Base-by-base conservation (phyloP, 2,888 invertebrate species). In the Trissolcus japonicus region DNA sequence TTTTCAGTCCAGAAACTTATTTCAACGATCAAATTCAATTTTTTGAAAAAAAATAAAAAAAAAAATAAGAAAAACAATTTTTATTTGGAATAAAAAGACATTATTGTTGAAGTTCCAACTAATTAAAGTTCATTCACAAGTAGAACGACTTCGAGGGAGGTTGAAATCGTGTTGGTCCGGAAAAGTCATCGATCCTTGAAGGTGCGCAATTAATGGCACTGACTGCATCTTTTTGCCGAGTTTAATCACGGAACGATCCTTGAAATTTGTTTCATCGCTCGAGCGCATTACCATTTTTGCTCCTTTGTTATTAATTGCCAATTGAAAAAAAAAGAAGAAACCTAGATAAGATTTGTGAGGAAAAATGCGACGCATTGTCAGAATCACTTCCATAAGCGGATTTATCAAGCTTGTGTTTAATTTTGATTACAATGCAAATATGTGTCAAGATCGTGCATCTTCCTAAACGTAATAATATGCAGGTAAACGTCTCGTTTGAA, bases 151-250 rank as follows among this genome's bases (percentile, higher is more conserved):
- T 69, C 72, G 46, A 29, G 21, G 61, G 65, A 48, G 35, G 50
- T 65, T 3, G 9, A 35, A 50, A 21, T 55, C 61, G 79, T 71
- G 56, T 61, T 75, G 76, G 78, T 71, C 76, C 78, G 76, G 79
- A 80, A 80, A 80, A 80, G 76, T 80, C 75, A 46, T 57, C 68
- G 78, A 80, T 80, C 80, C 80, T 81, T 80, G 80, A 79, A 81
- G 75, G 78, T 57, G n/a, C 48, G 71, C 71, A 66, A 62, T 69
- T 78, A 74, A 40, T 16, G 61, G 66, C 74, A 62, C 69, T 60
- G 65, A 65, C 65, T 48, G 55, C 6, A 43, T 69, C 60, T 78
- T 77, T 77, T 73, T 77, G 51, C 56, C 29, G 40, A 4, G 6
- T 63, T 67, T 65, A 35, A 35, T 51, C 55, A 53, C 63, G 50